A percentile compares a stretch with the other conserved stretches of the same genome.
Evolutionary conservation across 2,888 invertebrate genomes (phyloP).

Genomic region (Dilophus febrilis): DNA sequence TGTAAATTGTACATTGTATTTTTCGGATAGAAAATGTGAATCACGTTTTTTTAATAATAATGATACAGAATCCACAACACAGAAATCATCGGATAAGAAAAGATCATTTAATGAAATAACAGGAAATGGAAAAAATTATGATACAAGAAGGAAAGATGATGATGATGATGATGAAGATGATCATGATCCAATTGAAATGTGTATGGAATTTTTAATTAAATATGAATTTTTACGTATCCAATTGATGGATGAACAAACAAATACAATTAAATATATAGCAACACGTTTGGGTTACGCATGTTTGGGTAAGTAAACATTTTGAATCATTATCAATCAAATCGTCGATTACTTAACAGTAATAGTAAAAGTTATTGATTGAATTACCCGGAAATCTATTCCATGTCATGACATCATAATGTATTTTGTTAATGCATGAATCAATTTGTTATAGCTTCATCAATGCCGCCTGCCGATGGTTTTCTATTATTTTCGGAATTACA

Average conservation of each 20-base stretch:
- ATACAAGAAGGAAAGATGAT: constrained; percentile 8
- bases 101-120: too few relatives aligned
- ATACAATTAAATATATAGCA: constrained; percentile 41
- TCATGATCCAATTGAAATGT: constrained; percentile 34
- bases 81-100: too few relatives aligned
- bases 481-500: constrained; percentile 77
- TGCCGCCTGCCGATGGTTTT: constrained; percentile 88
- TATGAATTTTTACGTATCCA: constrained; percentile 68
- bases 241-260: constrained; percentile 29
- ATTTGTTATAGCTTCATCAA: constrained; percentile 57
- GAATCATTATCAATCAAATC: not conserved
- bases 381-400: too few relatives aligned
- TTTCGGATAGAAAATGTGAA: constrained; percentile 15
- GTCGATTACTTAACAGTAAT: too few relatives aligned
- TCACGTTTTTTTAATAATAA: constrained; percentile 1
- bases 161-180: constrained; percentile 15
- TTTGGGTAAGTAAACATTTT: too few relatives aligned
- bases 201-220: constrained; percentile 51
- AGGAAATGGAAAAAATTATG: not conserved
- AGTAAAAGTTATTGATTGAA: too few relatives aligned
- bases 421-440: too few relatives aligned
- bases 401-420: too few relatives aligned
- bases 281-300: constrained; percentile 87
- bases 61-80: too few relatives aligned
- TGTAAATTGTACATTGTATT: constrained; percentile 59